phyloP scores from a whole-genome alignment of 1,140 invertebrate genomes.

The Drosophila nikananu region DNA sequence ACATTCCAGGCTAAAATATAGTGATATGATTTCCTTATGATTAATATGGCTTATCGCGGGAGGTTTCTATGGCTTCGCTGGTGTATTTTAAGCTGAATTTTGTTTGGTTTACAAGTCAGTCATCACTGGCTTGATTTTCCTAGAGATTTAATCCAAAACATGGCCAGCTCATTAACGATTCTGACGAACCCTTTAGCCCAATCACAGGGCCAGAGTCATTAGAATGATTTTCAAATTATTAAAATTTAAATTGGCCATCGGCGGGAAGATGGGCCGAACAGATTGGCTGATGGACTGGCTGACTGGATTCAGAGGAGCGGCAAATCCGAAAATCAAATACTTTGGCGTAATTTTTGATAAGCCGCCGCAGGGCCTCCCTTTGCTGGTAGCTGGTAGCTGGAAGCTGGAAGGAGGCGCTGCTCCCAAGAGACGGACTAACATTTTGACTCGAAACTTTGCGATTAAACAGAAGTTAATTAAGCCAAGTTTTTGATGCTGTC shows the following conservation, averaged over 20 bases:
- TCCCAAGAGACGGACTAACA: slow-evolving; percentile 57
- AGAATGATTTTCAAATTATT: slow-evolving; percentile 79
- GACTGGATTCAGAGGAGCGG: slow-evolving; percentile 51
- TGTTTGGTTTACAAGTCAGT: not conserved
- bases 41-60: not conserved
- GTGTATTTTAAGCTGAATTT: too few species aligned
- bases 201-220: slow-evolving; percentile 75
- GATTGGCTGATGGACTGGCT: slow-evolving; percentile 46
- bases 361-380: slow-evolving; percentile 52
- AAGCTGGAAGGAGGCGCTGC: slow-evolving; percentile 1
- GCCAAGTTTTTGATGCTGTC: slow-evolving; percentile 69
- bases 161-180: slow-evolving; percentile 65
- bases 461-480: slow-evolving; percentile 80
- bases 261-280: slow-evolving; percentile 15
- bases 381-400: not conserved
- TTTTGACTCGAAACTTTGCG: slow-evolving; percentile 71
- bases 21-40: not conserved
- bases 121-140: slow-evolving; percentile 1
- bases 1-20: not conserved
- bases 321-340: slow-evolving; percentile 80
- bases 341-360: slow-evolving; percentile 68
- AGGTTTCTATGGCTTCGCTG: not conserved
- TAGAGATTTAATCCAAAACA: slow-evolving; percentile 26
- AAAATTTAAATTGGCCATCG: slow-evolving; percentile 67
- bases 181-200: slow-evolving; percentile 47